These are phyloP conservation scores for Aphidoletes aphidimyza DNA, from an alignment of 2,888 invertebrate genomes.

Conservation along the genomic window DNA sequence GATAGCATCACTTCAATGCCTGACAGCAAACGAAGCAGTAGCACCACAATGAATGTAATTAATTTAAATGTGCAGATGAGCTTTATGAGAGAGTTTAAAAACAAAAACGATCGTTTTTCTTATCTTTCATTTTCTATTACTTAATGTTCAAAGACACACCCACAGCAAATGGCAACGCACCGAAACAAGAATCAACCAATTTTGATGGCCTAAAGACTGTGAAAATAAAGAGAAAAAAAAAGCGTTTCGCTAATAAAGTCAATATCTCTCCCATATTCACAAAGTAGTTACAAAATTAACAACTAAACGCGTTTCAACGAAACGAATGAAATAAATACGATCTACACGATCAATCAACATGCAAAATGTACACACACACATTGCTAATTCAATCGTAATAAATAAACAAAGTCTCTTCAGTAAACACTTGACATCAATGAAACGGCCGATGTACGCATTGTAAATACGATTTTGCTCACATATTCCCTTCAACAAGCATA, in stretches of 20 bases:
- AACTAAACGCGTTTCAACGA: background rate
- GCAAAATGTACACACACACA: slow-evolving; percentile 4
- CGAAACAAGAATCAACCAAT: background rate
- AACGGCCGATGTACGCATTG: background rate
- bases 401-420: slow-evolving; percentile 17
- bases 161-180: background rate
- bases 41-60: background rate
- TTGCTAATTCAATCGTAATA: background rate
- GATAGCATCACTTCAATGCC: too few relatives aligned
- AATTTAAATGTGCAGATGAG: too few relatives aligned
- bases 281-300: background rate
- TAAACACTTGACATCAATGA: background rate
- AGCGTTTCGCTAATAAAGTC: too few relatives aligned
- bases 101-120: background rate
- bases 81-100: too few relatives aligned
- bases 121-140: background rate
- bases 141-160: slow-evolving; percentile 5
- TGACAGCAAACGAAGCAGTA: background rate
- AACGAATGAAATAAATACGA: background rate
- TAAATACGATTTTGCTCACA: too few relatives aligned
- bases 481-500: too few relatives aligned
- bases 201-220: background rate
- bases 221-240: background rate
- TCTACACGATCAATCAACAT: background rate
- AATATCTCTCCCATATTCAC: background rate